Evolutionary conservation across 64 coral and sea anemone genomes (phyloP).

Genomic region (Trachythela sp.): DNA sequence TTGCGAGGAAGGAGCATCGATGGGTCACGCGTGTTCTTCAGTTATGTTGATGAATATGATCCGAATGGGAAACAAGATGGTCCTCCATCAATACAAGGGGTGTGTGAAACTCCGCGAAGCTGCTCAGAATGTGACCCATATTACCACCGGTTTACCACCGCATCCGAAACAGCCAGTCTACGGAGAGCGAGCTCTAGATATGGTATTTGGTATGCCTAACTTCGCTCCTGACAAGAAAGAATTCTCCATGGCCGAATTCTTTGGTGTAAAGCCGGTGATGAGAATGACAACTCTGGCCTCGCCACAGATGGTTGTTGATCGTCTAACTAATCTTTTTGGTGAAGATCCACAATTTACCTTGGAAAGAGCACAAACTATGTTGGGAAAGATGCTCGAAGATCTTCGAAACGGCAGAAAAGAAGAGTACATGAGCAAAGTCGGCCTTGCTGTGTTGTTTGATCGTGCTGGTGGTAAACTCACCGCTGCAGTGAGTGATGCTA

Average conservation of each 20-base stretch:
- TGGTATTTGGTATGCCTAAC: constrained; percentile 24
- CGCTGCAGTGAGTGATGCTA: neutral
- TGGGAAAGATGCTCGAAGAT: constrained; percentile 53
- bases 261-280: constrained; percentile 36
- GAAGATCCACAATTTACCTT: constrained; percentile 40
- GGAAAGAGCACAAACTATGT: constrained; percentile 21
- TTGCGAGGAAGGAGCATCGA: neutral
- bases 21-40: neutral
- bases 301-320: constrained; percentile 20
- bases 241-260: constrained; percentile 42
- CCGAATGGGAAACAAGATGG: constrained; percentile 18
- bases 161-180: neutral
- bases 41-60: neutral
- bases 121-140: neutral
- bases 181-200: constrained; percentile 22
- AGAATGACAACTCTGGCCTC: constrained; percentile 39
- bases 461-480: constrained; percentile 45
- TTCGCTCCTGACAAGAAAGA: constrained; percentile 18
- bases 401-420: constrained; percentile 46
- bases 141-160: neutral
- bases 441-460: constrained; percentile 47
- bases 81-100: neutral
- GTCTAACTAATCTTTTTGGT: constrained; percentile 40
- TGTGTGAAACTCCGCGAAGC: neutral
- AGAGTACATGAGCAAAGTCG: constrained; percentile 52